A percentile compares a stretch with the other conserved stretches of the same genome.
phyloP scores from a whole-genome alignment of 2,797 vertebrate species.

The Karalla daura region DNA sequence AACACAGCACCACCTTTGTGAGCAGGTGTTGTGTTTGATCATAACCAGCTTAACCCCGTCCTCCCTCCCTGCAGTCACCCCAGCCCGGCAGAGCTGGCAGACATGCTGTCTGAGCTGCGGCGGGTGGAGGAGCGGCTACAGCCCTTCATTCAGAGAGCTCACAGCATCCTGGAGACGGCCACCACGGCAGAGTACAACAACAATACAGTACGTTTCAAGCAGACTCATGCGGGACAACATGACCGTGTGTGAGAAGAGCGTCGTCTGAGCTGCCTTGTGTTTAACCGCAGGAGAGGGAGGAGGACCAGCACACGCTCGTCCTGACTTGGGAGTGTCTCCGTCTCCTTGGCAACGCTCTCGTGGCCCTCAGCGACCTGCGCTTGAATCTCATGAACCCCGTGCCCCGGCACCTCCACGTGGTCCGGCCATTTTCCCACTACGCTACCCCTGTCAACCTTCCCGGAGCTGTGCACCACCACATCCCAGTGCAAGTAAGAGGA shows the following conservation, averaged over 20 bases:
- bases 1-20: not conserved
- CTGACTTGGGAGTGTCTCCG: conserved; percentile 91
- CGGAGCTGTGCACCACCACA: conserved; percentile 87
- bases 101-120: conserved; percentile 89
- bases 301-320: conserved; percentile 89
- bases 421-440: conserved; percentile 93
- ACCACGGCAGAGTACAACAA: conserved; percentile 89
- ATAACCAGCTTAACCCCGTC: not conserved
- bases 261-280: not conserved
- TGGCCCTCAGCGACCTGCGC: conserved; percentile 91
- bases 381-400: conserved; percentile 88
- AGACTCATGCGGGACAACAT: too few species aligned
- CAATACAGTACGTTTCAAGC: conserved; percentile 84
- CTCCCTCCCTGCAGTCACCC: conserved; percentile 82
- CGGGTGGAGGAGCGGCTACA: conserved; percentile 89
- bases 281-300: conserved; percentile 85
- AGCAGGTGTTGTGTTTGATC: not conserved
- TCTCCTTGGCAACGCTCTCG: conserved; percentile 91
- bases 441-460: conserved; percentile 88
- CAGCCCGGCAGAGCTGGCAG: conserved; percentile 88
- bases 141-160: conserved; percentile 91
- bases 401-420: conserved; percentile 91
- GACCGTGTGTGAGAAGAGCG: too few species aligned
- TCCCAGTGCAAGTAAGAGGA: conserved; percentile 81
- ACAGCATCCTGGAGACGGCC: conserved; percentile 89